A percentile compares a stretch with the other conserved stretches of the same genome.
phyloP scores from a whole-genome alignment of 1,140 invertebrate genomes.

The Drosophila arizonae region DNA sequence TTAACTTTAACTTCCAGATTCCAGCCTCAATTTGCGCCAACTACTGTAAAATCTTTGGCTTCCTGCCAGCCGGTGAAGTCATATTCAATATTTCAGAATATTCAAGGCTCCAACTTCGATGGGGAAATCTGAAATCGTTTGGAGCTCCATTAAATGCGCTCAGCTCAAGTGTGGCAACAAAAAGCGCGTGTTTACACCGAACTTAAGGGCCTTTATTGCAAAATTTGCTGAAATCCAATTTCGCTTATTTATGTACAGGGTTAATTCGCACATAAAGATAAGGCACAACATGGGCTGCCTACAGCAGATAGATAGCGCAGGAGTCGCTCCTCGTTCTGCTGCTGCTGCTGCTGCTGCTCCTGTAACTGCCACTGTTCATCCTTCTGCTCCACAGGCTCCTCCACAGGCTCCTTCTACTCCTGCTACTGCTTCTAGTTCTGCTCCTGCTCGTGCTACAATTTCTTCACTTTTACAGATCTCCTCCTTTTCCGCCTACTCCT shows the following conservation, averaged over 20 bases:
- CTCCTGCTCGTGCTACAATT: too few species aligned
- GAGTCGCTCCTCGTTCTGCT: background rate
- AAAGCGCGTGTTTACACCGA: background rate
- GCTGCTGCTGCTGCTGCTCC: background rate
- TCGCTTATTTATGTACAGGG: conserved; percentile 65
- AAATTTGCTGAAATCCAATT: conserved; percentile 68
- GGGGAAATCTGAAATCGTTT: too few species aligned
- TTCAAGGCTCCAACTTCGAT: background rate
- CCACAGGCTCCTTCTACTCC: too few species aligned
- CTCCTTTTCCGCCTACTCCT: too few species aligned
- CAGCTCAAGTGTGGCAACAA: background rate
- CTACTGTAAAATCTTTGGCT: background rate
- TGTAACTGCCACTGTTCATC: background rate
- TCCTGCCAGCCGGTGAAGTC: background rate
- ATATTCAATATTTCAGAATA: background rate
- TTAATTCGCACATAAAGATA: conserved; percentile 78
- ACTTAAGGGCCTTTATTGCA: background rate
- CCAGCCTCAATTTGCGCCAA: background rate
- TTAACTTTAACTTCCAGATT: background rate
- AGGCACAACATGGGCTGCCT: conserved; percentile 56
- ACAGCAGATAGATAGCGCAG: conserved; percentile 38
- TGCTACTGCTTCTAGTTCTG: too few species aligned
- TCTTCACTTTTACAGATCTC: too few species aligned
- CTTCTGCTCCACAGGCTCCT: too few species aligned
- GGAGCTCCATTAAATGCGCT: too few species aligned